Conservation (phyloP, 1,140 invertebrate species). For the Dysdera silvatica region DNA sequence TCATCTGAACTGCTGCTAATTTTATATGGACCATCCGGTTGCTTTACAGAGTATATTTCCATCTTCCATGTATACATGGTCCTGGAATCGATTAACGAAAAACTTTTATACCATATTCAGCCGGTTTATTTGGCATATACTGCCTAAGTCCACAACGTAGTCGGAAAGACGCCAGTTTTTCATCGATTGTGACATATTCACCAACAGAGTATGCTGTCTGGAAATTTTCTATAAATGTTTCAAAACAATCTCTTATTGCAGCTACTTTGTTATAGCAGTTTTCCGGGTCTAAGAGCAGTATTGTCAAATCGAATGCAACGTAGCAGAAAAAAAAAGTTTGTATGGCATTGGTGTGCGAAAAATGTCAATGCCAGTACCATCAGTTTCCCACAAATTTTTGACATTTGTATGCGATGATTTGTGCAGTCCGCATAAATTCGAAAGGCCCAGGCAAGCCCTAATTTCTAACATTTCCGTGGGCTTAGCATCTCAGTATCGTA, state of each 20-base stretch:
- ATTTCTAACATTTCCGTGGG: background rate
- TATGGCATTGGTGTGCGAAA: background rate
- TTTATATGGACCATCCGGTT: conserved; percentile 26
- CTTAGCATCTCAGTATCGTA: too few relatives aligned
- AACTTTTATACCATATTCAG: conserved; percentile 36
- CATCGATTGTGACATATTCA: conserved; percentile 32
- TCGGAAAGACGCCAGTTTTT: conserved; percentile 32
- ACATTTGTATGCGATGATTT: conserved; percentile 9
- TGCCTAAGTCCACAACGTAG: conserved; percentile 29
- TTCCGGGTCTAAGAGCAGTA: background rate
- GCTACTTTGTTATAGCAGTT: conserved; percentile 20
- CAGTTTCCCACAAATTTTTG: conserved; percentile 7
- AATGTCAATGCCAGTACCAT: conserved; percentile 9
- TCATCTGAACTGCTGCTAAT: background rate
- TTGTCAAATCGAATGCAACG: conserved; percentile 25
- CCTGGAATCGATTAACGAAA: conserved; percentile 24
- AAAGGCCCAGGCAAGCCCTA: conserved; percentile 11
- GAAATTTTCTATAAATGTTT: conserved; percentile 31
- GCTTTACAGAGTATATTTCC: conserved; percentile 30
- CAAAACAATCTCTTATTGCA: conserved; percentile 26
- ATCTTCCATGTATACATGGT: conserved; percentile 29
- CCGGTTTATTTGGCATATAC: conserved; percentile 33
- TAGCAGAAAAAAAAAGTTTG: conserved; percentile 12
- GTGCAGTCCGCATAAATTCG: conserved; percentile 7
- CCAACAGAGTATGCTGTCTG: conserved; percentile 8